A percentile compares a stretch with the other conserved stretches of the same genome.
These are phyloP conservation scores for Prunella fulvescens DNA, from an alignment of 2,113 vertebrate genomes.

Conservation along the genomic window DNA sequence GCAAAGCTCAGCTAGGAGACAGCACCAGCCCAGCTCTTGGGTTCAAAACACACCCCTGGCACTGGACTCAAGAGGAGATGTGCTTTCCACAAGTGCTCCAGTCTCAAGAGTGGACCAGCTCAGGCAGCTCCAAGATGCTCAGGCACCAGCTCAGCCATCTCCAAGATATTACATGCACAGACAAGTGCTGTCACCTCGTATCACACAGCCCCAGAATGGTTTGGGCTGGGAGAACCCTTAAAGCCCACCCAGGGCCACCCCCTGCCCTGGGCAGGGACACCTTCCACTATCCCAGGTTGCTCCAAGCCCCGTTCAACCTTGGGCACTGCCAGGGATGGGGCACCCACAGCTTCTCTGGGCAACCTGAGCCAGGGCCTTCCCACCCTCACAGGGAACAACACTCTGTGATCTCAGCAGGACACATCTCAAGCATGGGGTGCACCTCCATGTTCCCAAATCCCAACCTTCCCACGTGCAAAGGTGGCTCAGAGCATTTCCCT, in stretches of 20 bases:
- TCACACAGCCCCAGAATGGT: neutral
- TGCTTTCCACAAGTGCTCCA: neutral
- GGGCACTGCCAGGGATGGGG: neutral
- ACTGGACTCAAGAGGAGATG: neutral
- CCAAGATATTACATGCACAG: fast-evolving
- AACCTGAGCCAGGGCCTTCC: neutral
- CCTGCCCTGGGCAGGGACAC: neutral
- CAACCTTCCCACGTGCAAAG: neutral
- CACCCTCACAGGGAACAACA: neutral
- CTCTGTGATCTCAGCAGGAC: neutral
- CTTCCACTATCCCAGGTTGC: neutral
- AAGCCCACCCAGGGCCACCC: neutral
- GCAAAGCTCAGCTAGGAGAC: neutral
- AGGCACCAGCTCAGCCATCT: neutral
- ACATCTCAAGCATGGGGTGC: neutral
- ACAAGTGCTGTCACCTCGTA: neutral
- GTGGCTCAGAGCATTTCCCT: neutral
- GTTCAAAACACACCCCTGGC: fast-evolving
- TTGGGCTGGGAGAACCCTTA: neutral
- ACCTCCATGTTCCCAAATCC: fast-evolving
- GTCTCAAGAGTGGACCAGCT: neutral
- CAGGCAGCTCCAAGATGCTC: neutral
- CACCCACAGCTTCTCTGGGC: neutral
- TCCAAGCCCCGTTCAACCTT: neutral
- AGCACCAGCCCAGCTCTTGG: neutral